phyloP scores from a whole-genome alignment of 2,888 invertebrate species.

The Caenorhabditis angaria region DNA sequence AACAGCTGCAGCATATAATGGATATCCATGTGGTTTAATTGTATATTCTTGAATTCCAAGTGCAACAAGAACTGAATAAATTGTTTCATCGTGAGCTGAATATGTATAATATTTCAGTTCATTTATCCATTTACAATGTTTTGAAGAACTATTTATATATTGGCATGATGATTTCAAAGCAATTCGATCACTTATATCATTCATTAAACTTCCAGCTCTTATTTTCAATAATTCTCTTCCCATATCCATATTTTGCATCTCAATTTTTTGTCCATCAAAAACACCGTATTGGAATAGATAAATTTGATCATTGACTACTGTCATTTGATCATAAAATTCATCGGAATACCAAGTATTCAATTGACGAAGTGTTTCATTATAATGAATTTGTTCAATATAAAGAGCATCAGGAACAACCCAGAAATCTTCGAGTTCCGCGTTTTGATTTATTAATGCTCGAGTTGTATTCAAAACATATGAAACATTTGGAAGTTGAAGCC shows the following conservation, averaged over 20 bases:
- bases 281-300: constrained; percentile 42
- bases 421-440: constrained; percentile 30
- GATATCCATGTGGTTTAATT: constrained; percentile 50
- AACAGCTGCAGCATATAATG: constrained; percentile 52
- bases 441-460: not conserved
- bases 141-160: not conserved
- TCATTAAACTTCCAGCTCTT: constrained; percentile 19
- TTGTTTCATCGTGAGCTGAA: constrained; percentile 50
- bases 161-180: not conserved
- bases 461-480: constrained; percentile 9
- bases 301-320: constrained; percentile 32
- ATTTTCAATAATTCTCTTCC: constrained; percentile 6
- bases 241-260: constrained; percentile 7
- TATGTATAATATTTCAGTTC: constrained; percentile 7
- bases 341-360: constrained; percentile 29
- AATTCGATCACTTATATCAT: constrained; percentile 27
- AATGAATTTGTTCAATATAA: constrained; percentile 24
- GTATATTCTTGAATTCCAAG: constrained; percentile 44
- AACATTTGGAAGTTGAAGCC: not conserved
- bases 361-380: constrained; percentile 5
- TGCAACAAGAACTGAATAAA: constrained; percentile 51
- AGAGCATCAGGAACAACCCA: constrained; percentile 33
- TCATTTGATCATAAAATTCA: constrained; percentile 18
- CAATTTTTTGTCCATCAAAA: constrained; percentile 18
- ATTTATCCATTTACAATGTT: constrained; percentile 9